Base-by-base conservation (phyloP, 2,113 vertebrate genomes). In the Xiphophorus maculatus region DNA sequence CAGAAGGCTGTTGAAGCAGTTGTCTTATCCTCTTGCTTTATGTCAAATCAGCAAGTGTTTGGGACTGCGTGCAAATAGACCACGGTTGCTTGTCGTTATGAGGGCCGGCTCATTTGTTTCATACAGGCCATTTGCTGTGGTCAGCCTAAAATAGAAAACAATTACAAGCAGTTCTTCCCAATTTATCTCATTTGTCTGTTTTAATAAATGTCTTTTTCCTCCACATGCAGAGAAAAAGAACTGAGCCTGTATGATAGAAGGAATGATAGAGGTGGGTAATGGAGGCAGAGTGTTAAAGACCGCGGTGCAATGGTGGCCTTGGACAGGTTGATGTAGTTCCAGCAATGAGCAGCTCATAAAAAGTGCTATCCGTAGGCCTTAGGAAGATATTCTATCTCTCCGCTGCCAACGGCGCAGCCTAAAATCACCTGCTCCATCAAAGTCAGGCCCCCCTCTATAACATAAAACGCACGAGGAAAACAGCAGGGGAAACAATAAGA, bases 261-360 rank as follows among this genome's bases (percentile, higher is more conserved):
- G 72, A 82, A 87, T 86, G 88, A 87, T 88, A 91, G 83, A 83
- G 85, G 80, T 88, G 73, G 75, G 83, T 91, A 85, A 89, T 85
- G 85, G 84, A 87, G 85, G 87, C 74, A 81, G 70, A 84, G 84
- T 70, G 87, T 81, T 90, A 91, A 90, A 90, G 90, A 91, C 83
- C 87, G 78, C 6, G 33, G 74, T 86, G 89, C 87, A 80, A 83
- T 71, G 81, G 87, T 87, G 87, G 88, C 87, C 79, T 87, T 87
- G 84, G 94, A 94, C 93, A 95, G 94, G 91, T 94, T 95, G 94
- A 95, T 95, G 90, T 94, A 94, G 91, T 91, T 93, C 79, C 85
- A 89, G 93, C 93, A 94, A 95, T 94, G 93, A 94, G 92, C 90
- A 92, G 92, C 94, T 95, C 94, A 94, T 95, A 94, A 94, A 95